Conservation (phyloP, 2,888 invertebrate genomes). For the Cabera pusaria region DNA sequence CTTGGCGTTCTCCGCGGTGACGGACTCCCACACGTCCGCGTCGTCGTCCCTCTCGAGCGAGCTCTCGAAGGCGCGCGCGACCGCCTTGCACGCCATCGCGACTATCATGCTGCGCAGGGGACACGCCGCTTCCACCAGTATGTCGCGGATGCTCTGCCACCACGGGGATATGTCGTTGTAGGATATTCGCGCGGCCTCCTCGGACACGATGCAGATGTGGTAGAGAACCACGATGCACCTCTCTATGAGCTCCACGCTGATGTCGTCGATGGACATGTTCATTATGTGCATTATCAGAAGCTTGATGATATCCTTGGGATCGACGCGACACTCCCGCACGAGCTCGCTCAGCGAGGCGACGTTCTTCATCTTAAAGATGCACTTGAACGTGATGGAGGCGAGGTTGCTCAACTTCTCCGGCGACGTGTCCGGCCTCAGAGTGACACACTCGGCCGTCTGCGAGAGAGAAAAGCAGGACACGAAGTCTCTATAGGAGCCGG, state of each 20-base stretch:
- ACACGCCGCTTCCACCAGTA: conserved; percentile 88
- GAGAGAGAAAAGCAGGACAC: conserved; percentile 80
- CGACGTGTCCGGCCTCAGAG: conserved; percentile 53
- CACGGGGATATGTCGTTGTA: conserved; percentile 89
- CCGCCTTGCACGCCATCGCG: conserved; percentile 91
- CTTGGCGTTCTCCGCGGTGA: conserved; percentile 92
- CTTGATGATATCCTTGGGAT: conserved; percentile 86
- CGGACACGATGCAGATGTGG: conserved; percentile 85
- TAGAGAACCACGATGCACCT: conserved; percentile 86
- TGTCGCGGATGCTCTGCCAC: conserved; percentile 91
- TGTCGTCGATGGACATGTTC: conserved; percentile 81
- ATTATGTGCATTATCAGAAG: conserved; percentile 89
- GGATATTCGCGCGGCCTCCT: conserved; percentile 84
- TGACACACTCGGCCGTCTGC: conserved; percentile 48
- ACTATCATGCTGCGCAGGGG: conserved; percentile 91
- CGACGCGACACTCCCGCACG: conserved; percentile 55
- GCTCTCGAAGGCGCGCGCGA: conserved; percentile 81
- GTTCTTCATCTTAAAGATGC: conserved; percentile 68
- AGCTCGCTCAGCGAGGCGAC: conserved; percentile 46
- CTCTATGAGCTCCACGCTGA: conserved; percentile 84
- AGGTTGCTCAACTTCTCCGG: conserved; percentile 57
- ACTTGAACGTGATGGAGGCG: conserved; percentile 65
- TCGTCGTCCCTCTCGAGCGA: conserved; percentile 76
- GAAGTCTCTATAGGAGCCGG: conserved; percentile 80
- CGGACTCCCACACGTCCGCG: conserved; percentile 88